Conservation (phyloP, 1,140 invertebrate genomes). For the Venustaconcha ellipsiformis region DNA sequence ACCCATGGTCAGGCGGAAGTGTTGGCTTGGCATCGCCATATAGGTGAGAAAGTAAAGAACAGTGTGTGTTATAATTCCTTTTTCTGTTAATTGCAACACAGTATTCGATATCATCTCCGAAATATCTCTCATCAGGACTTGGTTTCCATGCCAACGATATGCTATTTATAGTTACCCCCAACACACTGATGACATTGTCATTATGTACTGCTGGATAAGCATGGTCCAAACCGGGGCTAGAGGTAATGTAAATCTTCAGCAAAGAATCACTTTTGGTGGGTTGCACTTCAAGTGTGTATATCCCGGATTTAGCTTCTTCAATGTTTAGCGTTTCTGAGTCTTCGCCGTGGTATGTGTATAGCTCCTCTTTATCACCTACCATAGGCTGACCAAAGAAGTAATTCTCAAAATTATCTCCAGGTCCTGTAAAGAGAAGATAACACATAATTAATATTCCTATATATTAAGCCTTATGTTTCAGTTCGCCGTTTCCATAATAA, state of each 20-base stretch:
- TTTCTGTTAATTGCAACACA: slow-evolving; percentile 56
- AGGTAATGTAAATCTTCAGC: slow-evolving; percentile 19
- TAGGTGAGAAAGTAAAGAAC: slow-evolving; percentile 47
- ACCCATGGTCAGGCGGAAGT: slow-evolving; percentile 40
- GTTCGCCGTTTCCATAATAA: background rate
- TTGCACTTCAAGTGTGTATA: slow-evolving; percentile 28
- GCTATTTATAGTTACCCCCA: slow-evolving; percentile 13
- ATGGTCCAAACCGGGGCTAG: slow-evolving; percentile 15
- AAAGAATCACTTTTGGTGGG: slow-evolving; percentile 24
- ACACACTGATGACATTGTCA: slow-evolving; percentile 17
- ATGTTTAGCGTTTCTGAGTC: slow-evolving; percentile 24
- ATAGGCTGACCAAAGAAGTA: slow-evolving; percentile 23
- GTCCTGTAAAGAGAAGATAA: slow-evolving; percentile 26
- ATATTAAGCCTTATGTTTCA: slow-evolving; percentile 2
- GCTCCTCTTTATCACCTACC: slow-evolving; percentile 20
- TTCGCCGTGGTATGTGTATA: slow-evolving; percentile 24
- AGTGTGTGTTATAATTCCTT: slow-evolving; percentile 54
- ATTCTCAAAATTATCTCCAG: slow-evolving; percentile 27
- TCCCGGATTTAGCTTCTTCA: slow-evolving; percentile 9
- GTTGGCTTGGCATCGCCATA: slow-evolving; percentile 45
- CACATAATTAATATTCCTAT: slow-evolving; percentile 1
- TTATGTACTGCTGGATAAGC: slow-evolving; percentile 16
- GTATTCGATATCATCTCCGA: slow-evolving; percentile 50
- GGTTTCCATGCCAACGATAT: slow-evolving; percentile 22
- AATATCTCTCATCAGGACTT: slow-evolving; percentile 28